Base-by-base conservation (phyloP, 2,113 vertebrate species). In the Zosterops lateralis region DNA sequence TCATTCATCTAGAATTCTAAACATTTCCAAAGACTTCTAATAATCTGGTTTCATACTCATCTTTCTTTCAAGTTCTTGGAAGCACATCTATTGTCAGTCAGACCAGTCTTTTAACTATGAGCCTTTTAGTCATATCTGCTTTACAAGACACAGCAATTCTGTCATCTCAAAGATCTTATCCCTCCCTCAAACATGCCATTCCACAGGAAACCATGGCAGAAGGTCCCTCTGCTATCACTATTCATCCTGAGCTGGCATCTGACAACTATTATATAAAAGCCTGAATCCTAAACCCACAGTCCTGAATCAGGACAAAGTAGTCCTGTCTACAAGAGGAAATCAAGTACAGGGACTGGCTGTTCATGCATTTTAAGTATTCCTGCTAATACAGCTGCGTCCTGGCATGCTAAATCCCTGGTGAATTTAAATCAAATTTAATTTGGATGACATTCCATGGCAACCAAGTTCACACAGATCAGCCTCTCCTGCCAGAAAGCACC, bases 391-490 rank as follows among this genome's bases (percentile, higher is more conserved):
- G 70, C 48, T 28, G 28, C 53, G 7, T 66, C 45, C 38, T 79
- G 62, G 64, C 66, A 70, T 36, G 58, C 71, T 67, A 87, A 71
- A 58, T n/a, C 77, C 58, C 70, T 26, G 38, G 84, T 73, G 91
- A 92, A 79, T 79, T 95, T 61, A 87, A 79, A 75, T 77, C n/a
- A 51, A 84, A 64, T 92, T 62, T 78, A 89, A 87, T 73, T 61
- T 57, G 71, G 67, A 80, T 73, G 75, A 85, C 3, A 1, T 45
- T 94, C 64, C 42, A 32, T 21, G 38, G 75, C 84, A 96, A 60
- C 38, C 64, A 91, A 66, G 74, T 81, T 84, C 77, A 62, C 50
- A 81, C 44, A 80, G 24, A 14, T 62, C 71, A 71, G 75, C 82
- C 85, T 80, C 84, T 91, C 58, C 54, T 76, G 64, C 67, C 75